A percentile compares a stretch with the other conserved stretches of the same genome.
phyloP scores from a whole-genome alignment of 1,140 invertebrate species.

The Drosophila biarmipes region DNA sequence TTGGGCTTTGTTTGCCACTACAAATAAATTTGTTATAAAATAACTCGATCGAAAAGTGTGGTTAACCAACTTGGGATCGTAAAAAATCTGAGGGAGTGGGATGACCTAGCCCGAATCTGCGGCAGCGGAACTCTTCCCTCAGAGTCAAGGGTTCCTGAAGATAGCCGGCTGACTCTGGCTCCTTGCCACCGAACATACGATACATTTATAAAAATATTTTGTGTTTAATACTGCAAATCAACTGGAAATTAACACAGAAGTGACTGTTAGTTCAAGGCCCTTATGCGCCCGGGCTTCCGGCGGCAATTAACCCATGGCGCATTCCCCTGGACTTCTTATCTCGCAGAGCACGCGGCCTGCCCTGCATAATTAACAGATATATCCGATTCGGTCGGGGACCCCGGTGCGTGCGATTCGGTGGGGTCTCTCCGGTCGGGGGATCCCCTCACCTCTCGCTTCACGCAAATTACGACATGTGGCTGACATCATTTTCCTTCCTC shows the following conservation, averaged over 20 bases:
- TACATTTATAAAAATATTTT: conserved; percentile 5
- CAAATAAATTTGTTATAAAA: background rate
- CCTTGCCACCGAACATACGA: background rate
- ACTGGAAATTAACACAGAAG: conserved; percentile 3
- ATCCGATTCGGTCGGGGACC: conserved; percentile 29
- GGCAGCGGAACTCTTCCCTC: conserved; percentile 18
- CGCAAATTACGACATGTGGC: conserved; percentile 75
- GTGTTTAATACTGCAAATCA: background rate
- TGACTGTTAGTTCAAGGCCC: conserved; percentile 31
- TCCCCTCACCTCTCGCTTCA: conserved; percentile 21
- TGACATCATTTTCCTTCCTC: conserved; percentile 51
- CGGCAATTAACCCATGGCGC: background rate
- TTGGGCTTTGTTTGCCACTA: conserved; percentile 49
- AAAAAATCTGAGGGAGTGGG: conserved; percentile 31
- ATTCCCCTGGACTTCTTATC: conserved; percentile 42
- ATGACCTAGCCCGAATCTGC: conserved; percentile 27
- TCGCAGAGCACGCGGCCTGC: conserved; percentile 18
- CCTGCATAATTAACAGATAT: conserved; percentile 72
- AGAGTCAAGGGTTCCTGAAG: conserved; percentile 29
- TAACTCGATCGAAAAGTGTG: background rate
- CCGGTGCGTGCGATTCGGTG: conserved; percentile 11
- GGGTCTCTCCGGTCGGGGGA: background rate
- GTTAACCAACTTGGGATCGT: conserved; percentile 52
- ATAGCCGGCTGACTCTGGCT: background rate
- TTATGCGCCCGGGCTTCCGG: background rate